Evolutionary conservation across 1,140 invertebrate species (phyloP).

Genomic region (Druon quercuslanigerum): DNA sequence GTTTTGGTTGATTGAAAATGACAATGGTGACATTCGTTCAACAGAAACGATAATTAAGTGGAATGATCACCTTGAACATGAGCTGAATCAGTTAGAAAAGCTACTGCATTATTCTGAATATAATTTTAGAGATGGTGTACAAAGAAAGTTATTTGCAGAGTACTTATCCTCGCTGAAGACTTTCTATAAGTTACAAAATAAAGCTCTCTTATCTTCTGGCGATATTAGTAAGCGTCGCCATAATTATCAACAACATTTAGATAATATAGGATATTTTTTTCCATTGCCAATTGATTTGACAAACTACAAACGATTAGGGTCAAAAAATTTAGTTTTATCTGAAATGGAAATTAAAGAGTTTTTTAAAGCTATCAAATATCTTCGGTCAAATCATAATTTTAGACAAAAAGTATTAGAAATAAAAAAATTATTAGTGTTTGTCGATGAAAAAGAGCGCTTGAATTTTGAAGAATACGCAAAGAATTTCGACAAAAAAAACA

Average conservation of each 20-base stretch:
- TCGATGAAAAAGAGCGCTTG: neutral
- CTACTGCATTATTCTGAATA: conserved; percentile 38
- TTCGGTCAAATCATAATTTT: neutral
- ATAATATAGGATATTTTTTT: neutral
- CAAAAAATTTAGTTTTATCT: neutral
- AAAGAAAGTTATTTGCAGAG: conserved; percentile 50
- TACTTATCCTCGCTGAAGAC: conserved; percentile 55
- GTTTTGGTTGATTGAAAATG: conserved; percentile 13
- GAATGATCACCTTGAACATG: conserved; percentile 63
- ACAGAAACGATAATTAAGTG: conserved; percentile 54
- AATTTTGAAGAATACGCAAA: neutral
- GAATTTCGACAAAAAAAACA: neutral
- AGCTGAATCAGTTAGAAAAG: conserved; percentile 58
- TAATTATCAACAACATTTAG: too few relatives aligned
- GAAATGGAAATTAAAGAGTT: neutral
- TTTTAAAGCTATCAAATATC: neutral
- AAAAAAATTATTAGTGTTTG: neutral
- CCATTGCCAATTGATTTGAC: neutral
- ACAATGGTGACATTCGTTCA: conserved; percentile 40
- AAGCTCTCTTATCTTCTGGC: conserved; percentile 48
- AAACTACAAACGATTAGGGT: neutral
- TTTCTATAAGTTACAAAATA: conserved; percentile 64
- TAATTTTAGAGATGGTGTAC: conserved; percentile 46
- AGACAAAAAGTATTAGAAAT: neutral
- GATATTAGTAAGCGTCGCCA: too few relatives aligned